Conservation (phyloP, 35 echinoderm and acorn worm genomes). For the Lytechinus pictus region DNA sequence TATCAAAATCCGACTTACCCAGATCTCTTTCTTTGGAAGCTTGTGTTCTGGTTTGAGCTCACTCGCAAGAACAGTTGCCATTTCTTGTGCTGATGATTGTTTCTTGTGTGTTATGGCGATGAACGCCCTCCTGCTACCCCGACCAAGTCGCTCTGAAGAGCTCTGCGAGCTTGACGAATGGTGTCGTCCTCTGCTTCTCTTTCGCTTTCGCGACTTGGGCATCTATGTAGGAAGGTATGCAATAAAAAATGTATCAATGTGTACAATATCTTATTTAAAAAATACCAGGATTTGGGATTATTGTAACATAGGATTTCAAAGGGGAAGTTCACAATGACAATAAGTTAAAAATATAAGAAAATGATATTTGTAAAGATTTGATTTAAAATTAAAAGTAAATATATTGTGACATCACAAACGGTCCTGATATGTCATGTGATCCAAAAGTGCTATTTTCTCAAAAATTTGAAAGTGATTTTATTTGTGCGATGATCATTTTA, state of each 20-base stretch:
- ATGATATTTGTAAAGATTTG: too few relatives aligned
- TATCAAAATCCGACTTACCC: conserved; percentile 27
- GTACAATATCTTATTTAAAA: too few relatives aligned
- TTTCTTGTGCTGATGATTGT: conserved; percentile 56
- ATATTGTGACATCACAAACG: too few relatives aligned
- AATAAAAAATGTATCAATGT: not conserved
- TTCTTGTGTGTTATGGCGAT: conserved; percentile 46
- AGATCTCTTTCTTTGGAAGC: conserved; percentile 69
- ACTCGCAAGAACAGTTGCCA: conserved; percentile 66
- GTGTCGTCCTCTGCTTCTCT: not conserved
- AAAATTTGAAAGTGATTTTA: too few relatives aligned
- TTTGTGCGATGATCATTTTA: too few relatives aligned
- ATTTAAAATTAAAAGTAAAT: too few relatives aligned
- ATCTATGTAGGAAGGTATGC: not conserved
- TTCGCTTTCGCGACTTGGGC: conserved; percentile 46
- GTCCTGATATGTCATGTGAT: too few relatives aligned
- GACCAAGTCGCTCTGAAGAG: conserved; percentile 54
- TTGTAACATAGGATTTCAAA: too few relatives aligned
- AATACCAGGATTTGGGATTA: too few relatives aligned
- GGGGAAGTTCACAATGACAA: too few relatives aligned
- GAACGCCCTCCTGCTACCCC: conserved; percentile 9
- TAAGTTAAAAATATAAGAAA: too few relatives aligned
- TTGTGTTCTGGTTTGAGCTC: conserved; percentile 75
- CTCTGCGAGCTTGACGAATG: conserved; percentile 79
- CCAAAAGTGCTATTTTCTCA: too few relatives aligned